phyloP scores from a whole-genome alignment of 1,140 invertebrate genomes.

The Camponotus pennsylvanicus region DNA sequence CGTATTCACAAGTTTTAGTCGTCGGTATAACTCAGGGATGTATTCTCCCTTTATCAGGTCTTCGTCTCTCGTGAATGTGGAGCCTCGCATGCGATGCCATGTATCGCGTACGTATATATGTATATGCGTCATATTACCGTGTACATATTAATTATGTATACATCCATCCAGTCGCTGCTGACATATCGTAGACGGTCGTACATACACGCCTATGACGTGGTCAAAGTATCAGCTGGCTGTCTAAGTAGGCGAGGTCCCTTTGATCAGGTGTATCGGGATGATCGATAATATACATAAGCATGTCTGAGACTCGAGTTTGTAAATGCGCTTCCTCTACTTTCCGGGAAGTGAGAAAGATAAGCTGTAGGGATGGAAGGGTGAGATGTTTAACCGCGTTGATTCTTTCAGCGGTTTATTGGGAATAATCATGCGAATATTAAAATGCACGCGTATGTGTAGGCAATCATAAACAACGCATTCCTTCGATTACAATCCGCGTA shows the following conservation, averaged over 20 bases:
- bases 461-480: background rate
- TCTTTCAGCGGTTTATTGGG: background rate
- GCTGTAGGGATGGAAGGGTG: too few relatives aligned
- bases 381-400: background rate
- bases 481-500: background rate
- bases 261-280: slow-evolving; percentile 52
- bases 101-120: background rate
- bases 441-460: background rate
- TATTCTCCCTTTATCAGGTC: background rate
- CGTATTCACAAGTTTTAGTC: slow-evolving; percentile 49
- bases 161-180: slow-evolving; percentile 56
- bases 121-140: slow-evolving; percentile 24
- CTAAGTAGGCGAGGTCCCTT: slow-evolving; percentile 64
- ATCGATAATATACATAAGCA: slow-evolving; percentile 23
- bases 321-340: background rate
- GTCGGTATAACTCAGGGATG: background rate
- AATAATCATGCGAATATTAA: background rate
- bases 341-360: background rate
- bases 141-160: slow-evolving; percentile 74
- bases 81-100: background rate
- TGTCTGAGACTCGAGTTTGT: slow-evolving; percentile 7
- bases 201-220: slow-evolving; percentile 27
- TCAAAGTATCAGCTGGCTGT: slow-evolving; percentile 67
- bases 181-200: slow-evolving; percentile 45
- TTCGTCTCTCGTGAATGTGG: background rate